Conservation (phyloP, 2,113 vertebrate genomes). For the Nothoprocta perdicaria region DNA sequence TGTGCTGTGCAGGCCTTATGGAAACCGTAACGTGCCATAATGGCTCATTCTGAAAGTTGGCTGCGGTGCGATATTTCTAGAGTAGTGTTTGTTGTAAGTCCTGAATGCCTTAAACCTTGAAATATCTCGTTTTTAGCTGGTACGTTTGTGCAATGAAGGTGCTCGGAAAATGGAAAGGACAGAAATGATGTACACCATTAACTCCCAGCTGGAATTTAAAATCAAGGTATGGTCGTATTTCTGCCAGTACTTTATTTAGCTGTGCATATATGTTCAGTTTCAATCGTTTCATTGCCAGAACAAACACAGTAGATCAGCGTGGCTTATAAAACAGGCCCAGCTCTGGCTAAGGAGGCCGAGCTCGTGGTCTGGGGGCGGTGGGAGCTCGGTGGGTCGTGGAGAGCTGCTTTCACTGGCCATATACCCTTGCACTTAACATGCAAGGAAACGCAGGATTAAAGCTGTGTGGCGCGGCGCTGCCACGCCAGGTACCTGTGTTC, state of each 20-base stretch:
- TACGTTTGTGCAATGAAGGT: slow-evolving; percentile 95
- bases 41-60: neutral
- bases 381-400: neutral
- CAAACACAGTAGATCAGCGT: neutral
- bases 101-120: neutral
- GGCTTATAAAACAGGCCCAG: neutral
- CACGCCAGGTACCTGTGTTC: too few species aligned
- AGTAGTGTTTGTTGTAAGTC: neutral
- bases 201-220: slow-evolving; percentile 96
- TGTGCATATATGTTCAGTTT: neutral
- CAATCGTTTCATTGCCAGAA: neutral
- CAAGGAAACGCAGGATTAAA: too few species aligned
- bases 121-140: slow-evolving; percentile 80
- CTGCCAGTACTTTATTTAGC: slow-evolving; percentile 18
- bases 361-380: neutral
- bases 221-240: slow-evolving; percentile 86
- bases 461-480: too few species aligned
- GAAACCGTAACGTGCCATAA: neutral
- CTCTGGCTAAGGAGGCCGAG: neutral
- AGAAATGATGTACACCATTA: slow-evolving; percentile 98
- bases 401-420: too few species aligned
- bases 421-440: too few species aligned
- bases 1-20: neutral
- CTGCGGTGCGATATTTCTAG: neutral
- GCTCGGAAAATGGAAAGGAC: slow-evolving; percentile 96